Evolutionary conservation across 1,140 invertebrate species (phyloP).

Genomic region (Globodera rostochiensis): DNA sequence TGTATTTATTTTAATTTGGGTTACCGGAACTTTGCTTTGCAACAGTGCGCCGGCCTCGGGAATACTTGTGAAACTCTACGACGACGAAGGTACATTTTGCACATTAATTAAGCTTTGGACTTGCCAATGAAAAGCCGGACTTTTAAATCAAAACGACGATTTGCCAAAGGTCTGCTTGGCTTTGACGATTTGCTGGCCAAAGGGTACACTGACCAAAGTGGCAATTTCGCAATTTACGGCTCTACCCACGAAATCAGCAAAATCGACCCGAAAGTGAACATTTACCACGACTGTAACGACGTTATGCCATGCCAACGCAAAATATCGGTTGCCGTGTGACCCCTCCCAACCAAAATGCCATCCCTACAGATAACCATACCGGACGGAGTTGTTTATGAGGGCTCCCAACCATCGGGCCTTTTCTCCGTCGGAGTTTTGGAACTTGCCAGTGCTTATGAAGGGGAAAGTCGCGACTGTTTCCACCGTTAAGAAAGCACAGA

Average conservation of each 20-base stretch:
- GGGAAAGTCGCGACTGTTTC: conserved; percentile 12
- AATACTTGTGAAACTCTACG: conserved; percentile 46
- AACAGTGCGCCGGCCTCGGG: conserved; percentile 44
- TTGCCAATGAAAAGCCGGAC: no score
- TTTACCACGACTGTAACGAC: conserved; percentile 46
- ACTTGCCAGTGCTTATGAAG: background rate
- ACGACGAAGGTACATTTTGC: conserved; percentile 36
- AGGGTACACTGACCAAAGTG: conserved; percentile 42
- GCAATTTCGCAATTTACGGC: conserved; percentile 46
- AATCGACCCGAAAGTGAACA: conserved; percentile 48
- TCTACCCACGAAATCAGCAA: conserved; percentile 48
- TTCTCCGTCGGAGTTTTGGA: conserved; percentile 8
- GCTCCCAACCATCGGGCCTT: background rate
- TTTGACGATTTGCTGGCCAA: conserved; percentile 10
- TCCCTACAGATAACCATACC: background rate
- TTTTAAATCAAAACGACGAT: background rate
- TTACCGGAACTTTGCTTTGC: conserved; percentile 29
- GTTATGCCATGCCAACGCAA: conserved; percentile 53
- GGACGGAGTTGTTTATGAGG: background rate
- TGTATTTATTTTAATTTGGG: background rate
- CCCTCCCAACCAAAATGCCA: background rate
- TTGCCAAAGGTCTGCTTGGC: background rate
- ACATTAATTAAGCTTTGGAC: background rate
- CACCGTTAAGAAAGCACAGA: background rate
- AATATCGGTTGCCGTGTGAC: conserved; percentile 25